These are phyloP conservation scores for Cheilosia urbana DNA, from an alignment of 2,888 invertebrate species.

Conservation along the genomic window DNA sequence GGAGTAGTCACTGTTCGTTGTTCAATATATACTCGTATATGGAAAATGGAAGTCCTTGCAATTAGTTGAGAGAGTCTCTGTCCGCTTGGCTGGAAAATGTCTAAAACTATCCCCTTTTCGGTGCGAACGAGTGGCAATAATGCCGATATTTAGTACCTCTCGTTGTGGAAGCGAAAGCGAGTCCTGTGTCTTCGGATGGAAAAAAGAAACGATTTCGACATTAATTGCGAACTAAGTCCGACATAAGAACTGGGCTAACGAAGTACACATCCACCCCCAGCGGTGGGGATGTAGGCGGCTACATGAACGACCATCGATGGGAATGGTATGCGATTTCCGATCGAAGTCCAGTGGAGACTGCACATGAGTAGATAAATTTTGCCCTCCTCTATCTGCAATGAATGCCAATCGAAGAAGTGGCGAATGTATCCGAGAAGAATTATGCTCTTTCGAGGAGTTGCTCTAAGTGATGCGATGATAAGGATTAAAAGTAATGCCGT, in stretches of 20 bases:
- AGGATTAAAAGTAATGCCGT: constrained; percentile 38
- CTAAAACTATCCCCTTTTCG: constrained; percentile 40
- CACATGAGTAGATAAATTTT: constrained; percentile 33
- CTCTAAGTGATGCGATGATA: constrained; percentile 65
- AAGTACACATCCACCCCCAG: constrained; percentile 8
- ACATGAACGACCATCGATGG: constrained; percentile 16
- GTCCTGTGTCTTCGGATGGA: not conserved
- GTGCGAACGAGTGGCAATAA: constrained; percentile 65
- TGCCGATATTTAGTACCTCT: constrained; percentile 56
- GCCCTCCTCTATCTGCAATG: constrained; percentile 30
- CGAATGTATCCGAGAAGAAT: constrained; percentile 55
- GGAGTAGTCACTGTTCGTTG: not conserved
- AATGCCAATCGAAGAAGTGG: constrained; percentile 60
- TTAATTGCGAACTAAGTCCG: constrained; percentile 62
- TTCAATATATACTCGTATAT: not conserved
- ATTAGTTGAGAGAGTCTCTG: constrained; percentile 57
- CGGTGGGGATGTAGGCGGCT: not conserved
- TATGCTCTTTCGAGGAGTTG: constrained; percentile 54
- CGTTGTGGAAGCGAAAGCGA: not conserved
- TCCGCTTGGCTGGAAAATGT: constrained; percentile 66
- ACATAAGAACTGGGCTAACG: constrained; percentile 25
- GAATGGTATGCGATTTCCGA: constrained; percentile 16
- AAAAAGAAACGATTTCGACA: constrained; percentile 39
- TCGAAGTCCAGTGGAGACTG: constrained; percentile 1
- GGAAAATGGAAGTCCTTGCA: constrained; percentile 26